phyloP scores from a whole-genome alignment of 2,113 vertebrate species.

The Forbesichthys agassizii region DNA sequence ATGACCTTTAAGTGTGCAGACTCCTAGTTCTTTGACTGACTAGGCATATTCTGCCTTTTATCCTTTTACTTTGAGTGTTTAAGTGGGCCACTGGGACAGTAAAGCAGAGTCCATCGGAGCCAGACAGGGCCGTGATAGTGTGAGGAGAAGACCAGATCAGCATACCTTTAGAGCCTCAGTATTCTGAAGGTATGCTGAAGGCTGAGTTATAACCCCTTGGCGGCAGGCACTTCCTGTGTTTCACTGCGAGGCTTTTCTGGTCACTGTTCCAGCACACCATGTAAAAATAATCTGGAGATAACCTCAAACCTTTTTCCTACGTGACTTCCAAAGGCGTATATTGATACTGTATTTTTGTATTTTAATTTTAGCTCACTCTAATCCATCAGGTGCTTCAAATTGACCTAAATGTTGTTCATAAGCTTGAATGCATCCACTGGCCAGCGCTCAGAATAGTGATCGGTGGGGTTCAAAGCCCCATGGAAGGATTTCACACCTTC shows the following conservation, averaged over 20 bases:
- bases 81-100: constrained; percentile 66
- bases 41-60: constrained; percentile 67
- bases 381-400: background rate
- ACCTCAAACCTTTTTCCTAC: constrained; percentile 24
- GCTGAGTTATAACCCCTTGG: constrained; percentile 69
- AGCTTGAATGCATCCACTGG: background rate
- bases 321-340: background rate
- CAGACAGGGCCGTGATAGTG: constrained; percentile 51
- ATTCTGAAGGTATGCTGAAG: constrained; percentile 24
- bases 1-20: constrained; percentile 41
- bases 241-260: constrained; percentile 33
- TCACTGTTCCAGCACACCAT: constrained; percentile 38
- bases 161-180: constrained; percentile 54
- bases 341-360: background rate
- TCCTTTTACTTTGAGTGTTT: constrained; percentile 70
- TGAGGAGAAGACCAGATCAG: constrained; percentile 39
- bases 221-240: constrained; percentile 64
- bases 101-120: constrained; percentile 64
- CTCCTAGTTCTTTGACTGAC: constrained; percentile 43
- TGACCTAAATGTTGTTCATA: background rate
- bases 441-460: background rate
- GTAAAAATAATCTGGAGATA: constrained; percentile 31
- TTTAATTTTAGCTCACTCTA: background rate
- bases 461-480: constrained; percentile 36
- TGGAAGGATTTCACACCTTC: constrained; percentile 71